Conservation (phyloP, 2,113 vertebrate species). For the Salvelinus sp. region DNA sequence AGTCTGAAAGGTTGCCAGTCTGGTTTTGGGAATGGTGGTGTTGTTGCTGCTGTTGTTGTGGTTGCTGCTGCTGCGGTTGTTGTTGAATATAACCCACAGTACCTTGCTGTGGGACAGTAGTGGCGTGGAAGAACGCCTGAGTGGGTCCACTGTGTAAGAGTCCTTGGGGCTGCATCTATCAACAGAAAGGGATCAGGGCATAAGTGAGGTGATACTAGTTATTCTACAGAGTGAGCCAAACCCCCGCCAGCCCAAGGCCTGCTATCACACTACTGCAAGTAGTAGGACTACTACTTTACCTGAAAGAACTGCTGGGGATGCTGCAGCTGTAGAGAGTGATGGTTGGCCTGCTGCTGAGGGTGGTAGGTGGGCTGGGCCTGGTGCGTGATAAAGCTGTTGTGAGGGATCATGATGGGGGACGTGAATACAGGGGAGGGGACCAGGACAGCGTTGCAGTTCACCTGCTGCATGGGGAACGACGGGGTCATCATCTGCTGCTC, state of each 20-base stretch:
- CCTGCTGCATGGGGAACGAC: slow-evolving; percentile 67
- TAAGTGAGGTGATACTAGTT: slow-evolving; percentile 2
- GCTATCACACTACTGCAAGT: not conserved
- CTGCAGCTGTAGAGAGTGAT: slow-evolving; percentile 69
- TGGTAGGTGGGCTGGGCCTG: slow-evolving; percentile 71
- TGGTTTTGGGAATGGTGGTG: slow-evolving; percentile 75
- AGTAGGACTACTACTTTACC: slow-evolving; percentile 52
- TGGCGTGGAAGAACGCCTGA: slow-evolving; percentile 70
- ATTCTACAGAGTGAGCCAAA: not conserved
- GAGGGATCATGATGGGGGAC: slow-evolving; percentile 76
- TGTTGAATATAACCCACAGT: slow-evolving; percentile 77
- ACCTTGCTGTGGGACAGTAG: slow-evolving; percentile 65
- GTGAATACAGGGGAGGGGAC: slow-evolving; percentile 71
- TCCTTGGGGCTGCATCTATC: slow-evolving; percentile 78
- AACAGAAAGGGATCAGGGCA: slow-evolving; percentile 19
- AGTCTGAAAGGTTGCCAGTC: slow-evolving; percentile 72
- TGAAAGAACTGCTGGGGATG: slow-evolving; percentile 80
- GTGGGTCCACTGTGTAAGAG: slow-evolving; percentile 60
- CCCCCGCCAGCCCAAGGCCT: not conserved
- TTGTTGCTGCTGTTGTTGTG: slow-evolving; percentile 24
- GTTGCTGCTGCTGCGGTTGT: slow-evolving; percentile 59
- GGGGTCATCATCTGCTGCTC: slow-evolving; percentile 76
- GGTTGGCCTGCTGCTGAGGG: slow-evolving; percentile 66
- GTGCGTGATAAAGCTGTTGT: slow-evolving; percentile 67
- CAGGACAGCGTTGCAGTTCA: slow-evolving; percentile 68